Evolutionary conservation across 2,888 invertebrate species (phyloP).

Genomic region (Podotricha telesiphe): DNA sequence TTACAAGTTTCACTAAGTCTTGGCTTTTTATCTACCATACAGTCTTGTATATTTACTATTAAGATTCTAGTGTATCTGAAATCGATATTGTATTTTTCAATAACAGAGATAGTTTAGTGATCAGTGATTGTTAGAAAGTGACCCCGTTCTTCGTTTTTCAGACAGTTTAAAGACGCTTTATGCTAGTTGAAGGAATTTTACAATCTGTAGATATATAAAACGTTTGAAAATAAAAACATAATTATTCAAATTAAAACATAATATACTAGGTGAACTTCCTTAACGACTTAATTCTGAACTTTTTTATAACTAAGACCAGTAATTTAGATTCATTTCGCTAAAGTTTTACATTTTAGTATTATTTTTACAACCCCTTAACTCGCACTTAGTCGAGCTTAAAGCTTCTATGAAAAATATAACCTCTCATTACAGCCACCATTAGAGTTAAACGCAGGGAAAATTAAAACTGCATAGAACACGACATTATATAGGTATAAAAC

Average conservation of each 20-base stretch:
- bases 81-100: not conserved
- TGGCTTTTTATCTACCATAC: conserved; percentile 15
- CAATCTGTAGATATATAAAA: no score
- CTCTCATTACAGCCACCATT: conserved; percentile 19
- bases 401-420: conserved; percentile 24
- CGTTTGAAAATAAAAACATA: not conserved
- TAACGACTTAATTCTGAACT: conserved; percentile 1
- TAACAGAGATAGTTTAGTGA: not conserved
- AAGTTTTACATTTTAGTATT: conserved; percentile 23
- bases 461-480: conserved; percentile 7
- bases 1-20: conserved; percentile 22
- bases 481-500: not conserved
- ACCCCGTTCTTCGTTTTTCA: no score
- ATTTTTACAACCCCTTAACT: conserved; percentile 22
- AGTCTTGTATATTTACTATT: conserved; percentile 1
- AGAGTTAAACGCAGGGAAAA: conserved; percentile 8
- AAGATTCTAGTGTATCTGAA: not conserved
- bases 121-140: not conserved
- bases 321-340: conserved; percentile 15
- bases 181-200: no score
- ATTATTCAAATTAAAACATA: not conserved
- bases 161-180: no score
- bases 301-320: conserved; percentile 6
- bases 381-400: conserved; percentile 18
- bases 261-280: not conserved